phyloP scores from a whole-genome alignment of 2,888 invertebrate genomes.

The Dynastes hyllus region DNA sequence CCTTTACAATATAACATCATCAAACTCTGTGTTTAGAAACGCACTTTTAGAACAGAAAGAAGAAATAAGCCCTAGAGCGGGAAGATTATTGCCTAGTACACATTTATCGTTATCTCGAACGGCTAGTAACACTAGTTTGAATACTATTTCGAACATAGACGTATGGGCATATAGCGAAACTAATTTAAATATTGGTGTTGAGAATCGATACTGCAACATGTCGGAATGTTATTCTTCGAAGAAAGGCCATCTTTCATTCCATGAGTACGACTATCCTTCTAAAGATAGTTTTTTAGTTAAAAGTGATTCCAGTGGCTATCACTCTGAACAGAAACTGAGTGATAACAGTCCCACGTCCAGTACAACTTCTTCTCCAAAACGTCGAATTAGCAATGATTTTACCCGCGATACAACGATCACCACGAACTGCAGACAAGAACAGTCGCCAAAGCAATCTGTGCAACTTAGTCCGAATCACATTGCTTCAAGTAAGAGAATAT shows the following conservation, averaged over 20 bases:
- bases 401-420: neutral
- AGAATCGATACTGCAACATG: neutral
- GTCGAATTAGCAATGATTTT: neutral
- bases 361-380: slow-evolving; percentile 25
- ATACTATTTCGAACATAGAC: neutral
- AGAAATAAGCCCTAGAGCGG: neutral
- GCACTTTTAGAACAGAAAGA: neutral
- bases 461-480: neutral
- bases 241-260: neutral
- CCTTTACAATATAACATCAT: neutral
- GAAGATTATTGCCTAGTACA: neutral
- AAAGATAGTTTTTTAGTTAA: neutral
- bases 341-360: slow-evolving; percentile 21
- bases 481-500: neutral
- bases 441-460: neutral
- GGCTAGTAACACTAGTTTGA: neutral
- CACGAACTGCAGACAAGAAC: neutral
- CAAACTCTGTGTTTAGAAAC: slow-evolving; percentile 11
- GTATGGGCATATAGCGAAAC: neutral
- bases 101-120: slow-evolving; percentile 4
- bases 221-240: neutral
- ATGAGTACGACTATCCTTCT: neutral
- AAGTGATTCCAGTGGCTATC: slow-evolving; percentile 37
- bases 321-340: slow-evolving; percentile 32
- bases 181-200: no score